Evolutionary conservation across 2,888 invertebrate species (phyloP).

Genomic region (Gisinianus flammeolus): DNA sequence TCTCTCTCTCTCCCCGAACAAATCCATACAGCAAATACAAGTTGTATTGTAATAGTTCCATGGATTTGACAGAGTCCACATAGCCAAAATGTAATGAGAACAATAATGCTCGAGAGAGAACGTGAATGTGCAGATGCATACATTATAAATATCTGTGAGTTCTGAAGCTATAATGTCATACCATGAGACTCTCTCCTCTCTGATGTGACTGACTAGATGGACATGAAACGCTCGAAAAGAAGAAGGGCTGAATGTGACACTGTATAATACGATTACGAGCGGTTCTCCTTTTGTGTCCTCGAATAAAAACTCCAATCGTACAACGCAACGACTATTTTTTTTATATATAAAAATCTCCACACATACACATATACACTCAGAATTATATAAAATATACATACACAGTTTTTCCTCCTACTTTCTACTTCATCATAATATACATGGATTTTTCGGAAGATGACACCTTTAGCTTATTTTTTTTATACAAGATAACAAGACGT

Average conservation of each 20-base stretch:
- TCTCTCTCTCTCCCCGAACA: background rate
- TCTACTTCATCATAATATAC: background rate
- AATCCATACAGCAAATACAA: constrained; percentile 26
- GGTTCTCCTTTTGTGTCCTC: constrained; percentile 46
- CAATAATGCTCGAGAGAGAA: background rate
- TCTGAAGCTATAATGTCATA: constrained; percentile 7
- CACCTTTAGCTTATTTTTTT: constrained; percentile 19
- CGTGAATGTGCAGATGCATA: background rate
- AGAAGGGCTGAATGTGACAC: constrained; percentile 31
- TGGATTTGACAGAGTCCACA: constrained; percentile 41
- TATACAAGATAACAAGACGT: background rate
- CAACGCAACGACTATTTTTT: constrained; percentile 39
- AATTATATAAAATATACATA: background rate
- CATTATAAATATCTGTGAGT: background rate
- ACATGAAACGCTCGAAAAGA: constrained; percentile 39
- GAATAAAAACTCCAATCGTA: constrained; percentile 43
- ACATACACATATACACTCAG: background rate
- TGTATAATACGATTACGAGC: constrained; percentile 52
- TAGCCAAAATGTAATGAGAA: constrained; percentile 32
- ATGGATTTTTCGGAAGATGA: constrained; percentile 26
- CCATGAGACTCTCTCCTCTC: background rate
- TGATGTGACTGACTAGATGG: constrained; percentile 17
- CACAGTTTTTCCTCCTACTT: background rate
- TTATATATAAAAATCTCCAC: constrained; percentile 14
- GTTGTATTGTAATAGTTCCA: constrained; percentile 32